These are phyloP conservation scores for Emydocephalus ijimae DNA, from an alignment of 2,113 vertebrate genomes.

Conservation along the genomic window DNA sequence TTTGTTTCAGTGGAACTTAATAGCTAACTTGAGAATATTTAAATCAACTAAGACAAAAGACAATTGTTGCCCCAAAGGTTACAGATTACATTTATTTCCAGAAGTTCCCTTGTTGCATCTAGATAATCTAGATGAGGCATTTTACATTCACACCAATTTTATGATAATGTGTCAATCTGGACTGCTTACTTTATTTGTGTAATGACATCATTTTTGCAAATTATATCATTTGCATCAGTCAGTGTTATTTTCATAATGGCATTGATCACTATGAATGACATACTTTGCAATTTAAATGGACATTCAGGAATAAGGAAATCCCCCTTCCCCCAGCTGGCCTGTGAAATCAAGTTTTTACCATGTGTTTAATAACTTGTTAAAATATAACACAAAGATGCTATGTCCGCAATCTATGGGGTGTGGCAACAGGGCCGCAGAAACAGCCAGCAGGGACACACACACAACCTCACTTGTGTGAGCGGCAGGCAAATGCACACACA, in stretches of 20 bases:
- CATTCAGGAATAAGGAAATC: not conserved
- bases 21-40: not conserved
- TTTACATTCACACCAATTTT: not conserved
- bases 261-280: not conserved
- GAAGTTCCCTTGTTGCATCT: not conserved
- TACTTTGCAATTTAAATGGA: not conserved
- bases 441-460: no score
- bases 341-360: not conserved
- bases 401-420: no score
- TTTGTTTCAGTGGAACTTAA: not conserved
- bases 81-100: not conserved
- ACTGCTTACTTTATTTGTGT: not conserved
- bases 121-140: not conserved
- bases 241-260: not conserved
- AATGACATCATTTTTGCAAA: not conserved
- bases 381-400: not conserved
- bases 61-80: not conserved
- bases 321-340: not conserved
- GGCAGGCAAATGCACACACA: no score
- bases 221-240: not conserved
- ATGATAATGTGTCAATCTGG: not conserved
- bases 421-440: no score
- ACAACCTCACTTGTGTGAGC: no score
- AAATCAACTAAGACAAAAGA: not conserved
- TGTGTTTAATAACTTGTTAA: not conserved